These are phyloP conservation scores for Semnornis frantzii DNA, from an alignment of 2,113 vertebrate genomes.

Conservation along the genomic window DNA sequence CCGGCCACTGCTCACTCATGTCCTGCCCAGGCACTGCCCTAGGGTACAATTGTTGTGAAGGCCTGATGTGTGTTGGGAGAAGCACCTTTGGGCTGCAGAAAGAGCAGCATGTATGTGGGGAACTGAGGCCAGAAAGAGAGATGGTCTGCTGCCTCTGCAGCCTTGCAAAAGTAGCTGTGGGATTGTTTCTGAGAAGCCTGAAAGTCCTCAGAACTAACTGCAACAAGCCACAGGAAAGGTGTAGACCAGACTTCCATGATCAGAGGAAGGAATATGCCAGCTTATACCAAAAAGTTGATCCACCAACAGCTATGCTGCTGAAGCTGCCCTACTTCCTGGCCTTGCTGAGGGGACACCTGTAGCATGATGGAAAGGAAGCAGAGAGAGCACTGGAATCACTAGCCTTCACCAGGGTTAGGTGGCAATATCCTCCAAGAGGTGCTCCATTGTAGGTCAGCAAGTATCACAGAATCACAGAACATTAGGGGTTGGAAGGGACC, in stretches of 20 bases:
- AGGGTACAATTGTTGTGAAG: neutral
- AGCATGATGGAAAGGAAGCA: neutral
- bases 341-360: neutral
- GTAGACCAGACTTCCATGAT: neutral
- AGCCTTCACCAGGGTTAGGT: neutral
- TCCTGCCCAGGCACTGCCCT: neutral
- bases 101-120: fast-evolving
- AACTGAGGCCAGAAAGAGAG: neutral
- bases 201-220: neutral
- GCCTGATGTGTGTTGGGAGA: neutral
- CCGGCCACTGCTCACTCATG: neutral
- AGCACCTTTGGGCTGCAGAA: fast-evolving
- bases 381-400: neutral
- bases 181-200: neutral
- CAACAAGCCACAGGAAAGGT: neutral
- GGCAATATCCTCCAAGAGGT: neutral
- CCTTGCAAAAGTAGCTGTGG: neutral
- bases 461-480: no score
- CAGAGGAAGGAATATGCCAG: neutral
- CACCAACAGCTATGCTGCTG: neutral
- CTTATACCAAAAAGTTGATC: neutral
- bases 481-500: no score
- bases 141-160: neutral
- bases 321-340: neutral
- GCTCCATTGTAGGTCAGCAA: neutral